Base-by-base conservation (phyloP, 1,140 invertebrate genomes). In the Metaphire vulgaris region DNA sequence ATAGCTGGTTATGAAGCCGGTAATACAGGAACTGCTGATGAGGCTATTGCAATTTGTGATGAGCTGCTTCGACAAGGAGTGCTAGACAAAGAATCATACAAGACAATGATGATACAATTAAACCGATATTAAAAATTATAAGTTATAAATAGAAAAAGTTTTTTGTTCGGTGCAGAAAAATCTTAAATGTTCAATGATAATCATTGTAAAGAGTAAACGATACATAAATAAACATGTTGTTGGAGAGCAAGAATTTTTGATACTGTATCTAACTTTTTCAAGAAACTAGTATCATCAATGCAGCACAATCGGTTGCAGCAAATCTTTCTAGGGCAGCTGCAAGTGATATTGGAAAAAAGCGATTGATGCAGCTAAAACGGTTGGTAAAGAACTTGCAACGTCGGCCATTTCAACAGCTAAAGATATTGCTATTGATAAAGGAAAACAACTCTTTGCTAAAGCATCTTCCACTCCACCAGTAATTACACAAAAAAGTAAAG, bases 211-310 rank as follows among this genome's bases (percentile, higher is more conserved):
- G 26, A 56, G 21, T 33, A 30, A 34, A 34, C 16, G 32, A 6
- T 72, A 34, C 30, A 72, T 30, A 30, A 15, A 72, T 72, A 72
- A 72, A 72, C 32, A 33, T 26, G 70, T 32, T 34, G 14, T 29
- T 31, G 70, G 70, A 28, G 32, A 32, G 70, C 70, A 30, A 31
- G 70, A 31, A 15, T 72, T n/a, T 72, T 72, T 31, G 26, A 72
- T 72, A 30, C 30, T 21, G 14, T 72, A 2, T 14, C 70, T 14
- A 31, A 26, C 6, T 12, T 72, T 32, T 72, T 72, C 33, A n/a
- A n/a, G 15, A 72, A 31, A 31, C 70, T 72, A 33, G 15, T 72
- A 14, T 29, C 70, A 34, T 30, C 26, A 29, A 15, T 16, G 32
- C 30, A 12, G 32, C 70, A 15, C 2, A 72, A 2, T 14, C 2